Base-by-base conservation (phyloP, 2,888 invertebrate species). In the Drosophila cognata region DNA sequence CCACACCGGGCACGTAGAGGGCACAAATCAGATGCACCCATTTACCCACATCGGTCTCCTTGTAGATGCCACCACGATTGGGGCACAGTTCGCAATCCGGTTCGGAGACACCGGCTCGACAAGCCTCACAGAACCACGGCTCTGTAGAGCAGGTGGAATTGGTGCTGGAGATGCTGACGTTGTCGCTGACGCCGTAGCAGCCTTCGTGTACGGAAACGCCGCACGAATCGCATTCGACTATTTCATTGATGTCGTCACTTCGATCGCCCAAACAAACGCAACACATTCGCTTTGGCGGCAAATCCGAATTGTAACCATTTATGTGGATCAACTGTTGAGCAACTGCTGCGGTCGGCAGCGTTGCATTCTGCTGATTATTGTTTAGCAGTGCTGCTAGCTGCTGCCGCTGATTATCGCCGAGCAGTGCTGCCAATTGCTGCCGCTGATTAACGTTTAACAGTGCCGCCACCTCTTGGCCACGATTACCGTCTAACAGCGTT, bases 41-140 rank as follows among this genome's bases (percentile, higher is more conserved):
- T 93, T 98, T 97, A 10, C 99, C 98, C 58, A 98, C 97, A 94
- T 99, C 99, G 0, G 99, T 99, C 93, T 99, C 98, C 93, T 99
- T 99, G 92, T 96, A 99, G 93, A 96, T 99, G 81, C 96, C 98
- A 94, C 96, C 97, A 91, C 95, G 95, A 92, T 98, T 98, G 0
- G 99, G 99, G 92, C 99, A 99, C 21, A 99, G 94, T 94, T 99
- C 99, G 93, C 99, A 99, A 43, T 95, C 95, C 0, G 99, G 99
- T 92, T 97, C 96, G 18, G 94, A 95, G 18, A 97, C 96, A 0
- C 98, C 98, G 28, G 98, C 98, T 87, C 97, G 96, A 91, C 99
- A 99, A 7, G 99, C 98, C 93, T 99, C 99, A 94, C 99, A 99
- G 93, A 99, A 99, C 99, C 99, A 99, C 0, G 99, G 99, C 79